A percentile compares a stretch with the other conserved stretches of the same genome.
phyloP scores from a whole-genome alignment of 2,797 vertebrate species.

The Crax fasciolata region DNA sequence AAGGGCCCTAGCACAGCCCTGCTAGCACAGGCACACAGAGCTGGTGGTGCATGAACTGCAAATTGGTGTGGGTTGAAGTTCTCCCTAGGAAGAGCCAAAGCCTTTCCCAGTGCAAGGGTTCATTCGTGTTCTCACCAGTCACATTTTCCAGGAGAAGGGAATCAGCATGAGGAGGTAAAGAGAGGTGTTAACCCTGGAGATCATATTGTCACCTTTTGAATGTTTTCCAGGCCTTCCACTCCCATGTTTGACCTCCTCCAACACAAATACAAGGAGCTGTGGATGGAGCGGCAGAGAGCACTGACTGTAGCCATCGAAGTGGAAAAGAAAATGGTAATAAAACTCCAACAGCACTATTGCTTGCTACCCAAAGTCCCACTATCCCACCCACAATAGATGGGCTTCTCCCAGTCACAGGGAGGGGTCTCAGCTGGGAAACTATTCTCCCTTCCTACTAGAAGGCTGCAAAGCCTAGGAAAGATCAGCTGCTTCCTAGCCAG shows the following conservation, averaged over 20 bases:
- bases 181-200: background rate
- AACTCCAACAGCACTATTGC: background rate
- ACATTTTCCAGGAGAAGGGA: background rate
- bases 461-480: background rate
- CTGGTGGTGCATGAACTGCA: background rate
- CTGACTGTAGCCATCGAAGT: slow-evolving; percentile 50
- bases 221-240: slow-evolving; percentile 81
- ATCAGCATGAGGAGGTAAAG: background rate
- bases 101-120: background rate
- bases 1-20: background rate
- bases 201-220: background rate
- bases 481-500: background rate
- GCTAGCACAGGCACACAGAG: background rate
- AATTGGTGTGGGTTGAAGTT: background rate
- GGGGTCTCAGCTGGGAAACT: background rate
- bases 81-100: background rate
- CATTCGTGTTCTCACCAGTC: background rate
- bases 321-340: slow-evolving; percentile 78
- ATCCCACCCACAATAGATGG: fast-evolving
- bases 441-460: background rate
- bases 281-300: slow-evolving; percentile 85
- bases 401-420: background rate
- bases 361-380: background rate
- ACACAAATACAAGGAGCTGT: slow-evolving; percentile 84
- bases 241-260: slow-evolving; percentile 86